phyloP scores from a whole-genome alignment of 2,888 invertebrate genomes.

The Osedax fenrisi region DNA sequence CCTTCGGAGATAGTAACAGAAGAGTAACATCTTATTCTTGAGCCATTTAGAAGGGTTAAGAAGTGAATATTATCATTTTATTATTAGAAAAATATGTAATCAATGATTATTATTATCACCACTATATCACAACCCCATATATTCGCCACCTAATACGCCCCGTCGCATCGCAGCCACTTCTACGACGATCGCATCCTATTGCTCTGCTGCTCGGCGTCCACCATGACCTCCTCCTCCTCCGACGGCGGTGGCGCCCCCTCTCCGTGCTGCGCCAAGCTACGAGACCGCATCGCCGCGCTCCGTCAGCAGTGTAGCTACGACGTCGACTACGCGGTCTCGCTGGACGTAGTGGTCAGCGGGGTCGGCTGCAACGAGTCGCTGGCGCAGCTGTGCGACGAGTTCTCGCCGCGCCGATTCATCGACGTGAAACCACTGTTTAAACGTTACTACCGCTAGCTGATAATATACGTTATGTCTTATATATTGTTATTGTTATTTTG shows the following conservation, averaged over 20 bases:
- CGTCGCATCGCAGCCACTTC: background rate
- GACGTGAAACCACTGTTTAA: background rate
- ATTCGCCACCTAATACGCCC: too few relatives aligned
- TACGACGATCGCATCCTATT: background rate
- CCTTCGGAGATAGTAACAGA: too few relatives aligned
- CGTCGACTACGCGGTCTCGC: background rate
- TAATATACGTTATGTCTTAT: too few relatives aligned
- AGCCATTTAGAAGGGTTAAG: too few relatives aligned
- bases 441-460: too few relatives aligned
- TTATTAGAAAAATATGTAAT: too few relatives aligned
- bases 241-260: background rate
- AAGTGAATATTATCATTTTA: too few relatives aligned
- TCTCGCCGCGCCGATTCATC: background rate
- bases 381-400: background rate
- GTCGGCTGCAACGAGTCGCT: background rate
- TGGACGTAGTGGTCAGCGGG: background rate
- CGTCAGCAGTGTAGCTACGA: background rate
- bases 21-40: too few relatives aligned
- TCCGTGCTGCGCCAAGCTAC: background rate
- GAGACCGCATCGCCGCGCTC: background rate
- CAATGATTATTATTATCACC: too few relatives aligned
- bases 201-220: background rate
- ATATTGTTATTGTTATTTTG: too few relatives aligned
- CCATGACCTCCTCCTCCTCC: background rate
- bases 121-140: too few relatives aligned